Conservation (phyloP, 2,797 vertebrate genomes). For the Helarctos malayanus region DNA sequence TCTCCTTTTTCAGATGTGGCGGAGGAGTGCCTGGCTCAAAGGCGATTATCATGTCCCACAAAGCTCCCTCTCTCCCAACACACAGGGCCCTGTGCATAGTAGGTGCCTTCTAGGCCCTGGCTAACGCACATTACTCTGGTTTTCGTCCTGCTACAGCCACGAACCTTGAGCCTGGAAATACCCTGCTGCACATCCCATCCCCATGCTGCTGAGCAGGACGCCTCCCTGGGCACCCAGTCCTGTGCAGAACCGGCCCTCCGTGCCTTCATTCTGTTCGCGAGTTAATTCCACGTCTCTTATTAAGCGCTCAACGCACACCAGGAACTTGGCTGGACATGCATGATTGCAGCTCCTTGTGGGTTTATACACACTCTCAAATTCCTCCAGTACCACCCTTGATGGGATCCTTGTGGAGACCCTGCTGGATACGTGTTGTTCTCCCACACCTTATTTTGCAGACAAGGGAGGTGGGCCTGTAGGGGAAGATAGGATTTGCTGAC, state of each 20-base stretch:
- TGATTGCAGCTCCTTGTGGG: neutral
- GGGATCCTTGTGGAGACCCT: neutral
- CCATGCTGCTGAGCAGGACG: neutral
- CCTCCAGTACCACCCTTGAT: neutral
- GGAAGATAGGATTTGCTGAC: neutral
- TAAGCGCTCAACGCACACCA: neutral
- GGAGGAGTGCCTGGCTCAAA: neutral
- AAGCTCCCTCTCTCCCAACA: neutral
- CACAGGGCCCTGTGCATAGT: neutral
- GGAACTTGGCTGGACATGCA: neutral
- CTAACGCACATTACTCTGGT: neutral
- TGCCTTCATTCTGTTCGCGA: neutral
- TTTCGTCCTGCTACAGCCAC: neutral
- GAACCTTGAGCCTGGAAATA: neutral
- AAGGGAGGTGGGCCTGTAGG: neutral
- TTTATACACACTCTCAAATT: neutral
- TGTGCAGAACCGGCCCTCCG: neutral
- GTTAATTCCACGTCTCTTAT: neutral
- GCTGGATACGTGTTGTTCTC: neutral
- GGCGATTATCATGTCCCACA: fast-evolving
- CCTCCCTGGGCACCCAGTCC: neutral
- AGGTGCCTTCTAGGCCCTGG: neutral
- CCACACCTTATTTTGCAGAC: neutral
- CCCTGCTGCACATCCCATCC: no score
- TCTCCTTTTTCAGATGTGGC: neutral